Percentiles rank a stretch among this genome's conserved stretches.
Conservation (phyloP, 2,888 invertebrate species). For the Sarcophaga variegata region DNA sequence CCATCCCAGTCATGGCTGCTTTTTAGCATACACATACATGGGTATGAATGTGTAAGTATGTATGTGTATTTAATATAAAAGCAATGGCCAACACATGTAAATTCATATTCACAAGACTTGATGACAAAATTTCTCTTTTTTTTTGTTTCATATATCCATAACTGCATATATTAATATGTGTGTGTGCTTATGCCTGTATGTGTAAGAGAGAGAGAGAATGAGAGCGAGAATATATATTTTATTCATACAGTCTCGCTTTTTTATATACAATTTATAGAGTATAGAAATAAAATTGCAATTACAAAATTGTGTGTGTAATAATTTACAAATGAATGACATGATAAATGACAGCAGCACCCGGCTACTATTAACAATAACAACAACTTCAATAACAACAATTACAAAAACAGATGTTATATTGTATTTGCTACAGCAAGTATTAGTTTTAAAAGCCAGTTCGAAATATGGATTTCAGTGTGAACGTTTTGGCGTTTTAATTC, state of each 20-base stretch:
- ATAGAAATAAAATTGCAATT: slow-evolving; percentile 64
- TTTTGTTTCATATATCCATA: too few relatives aligned
- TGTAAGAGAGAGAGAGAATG: background rate
- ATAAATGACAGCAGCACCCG: slow-evolving; percentile 62
- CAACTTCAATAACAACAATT: background rate
- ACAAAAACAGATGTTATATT: background rate
- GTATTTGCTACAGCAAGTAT: background rate
- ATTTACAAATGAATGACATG: slow-evolving; percentile 68
- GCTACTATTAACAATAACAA: slow-evolving; percentile 33
- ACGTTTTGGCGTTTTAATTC: slow-evolving; percentile 9
- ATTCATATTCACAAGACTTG: too few relatives aligned
- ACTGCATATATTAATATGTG: background rate
- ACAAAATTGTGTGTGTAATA: slow-evolving; percentile 67
- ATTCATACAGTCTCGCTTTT: too few relatives aligned
- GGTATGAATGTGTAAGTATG: background rate
- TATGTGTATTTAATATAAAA: background rate
- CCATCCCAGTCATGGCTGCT: too few relatives aligned
- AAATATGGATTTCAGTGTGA: background rate
- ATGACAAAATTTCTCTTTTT: too few relatives aligned
- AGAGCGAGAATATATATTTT: slow-evolving; percentile 9
- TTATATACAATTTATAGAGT: slow-evolving; percentile 1
- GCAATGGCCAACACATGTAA: too few relatives aligned
- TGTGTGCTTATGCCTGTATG: background rate
- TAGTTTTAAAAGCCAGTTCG: background rate
- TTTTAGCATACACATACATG: too few relatives aligned